Evolutionary conservation across 2,888 invertebrate species (phyloP).

Genomic region (Timema podura): DNA sequence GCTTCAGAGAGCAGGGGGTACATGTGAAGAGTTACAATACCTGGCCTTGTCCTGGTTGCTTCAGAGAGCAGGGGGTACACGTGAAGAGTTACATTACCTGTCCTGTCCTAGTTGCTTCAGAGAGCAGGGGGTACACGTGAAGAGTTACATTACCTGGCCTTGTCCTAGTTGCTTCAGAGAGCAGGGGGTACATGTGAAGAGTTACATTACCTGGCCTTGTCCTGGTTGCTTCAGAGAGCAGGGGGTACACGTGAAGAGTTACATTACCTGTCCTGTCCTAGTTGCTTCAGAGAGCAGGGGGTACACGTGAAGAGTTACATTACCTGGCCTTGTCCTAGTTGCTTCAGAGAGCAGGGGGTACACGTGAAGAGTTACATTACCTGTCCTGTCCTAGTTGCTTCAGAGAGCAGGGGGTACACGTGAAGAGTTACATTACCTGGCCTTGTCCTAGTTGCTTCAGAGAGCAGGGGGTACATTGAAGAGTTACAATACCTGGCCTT

Average conservation of each 20-base stretch:
- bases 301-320: constrained; percentile 16
- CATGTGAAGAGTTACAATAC: constrained; percentile 42
- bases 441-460: constrained; percentile 94
- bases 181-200: background rate
- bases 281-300: constrained; percentile 66
- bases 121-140: too few species aligned
- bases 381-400: constrained; percentile 93
- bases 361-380: constrained; percentile 42
- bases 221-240: constrained; percentile 75
- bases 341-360: constrained; percentile 56
- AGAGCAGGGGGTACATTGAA: background rate
- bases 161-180: constrained; percentile 85
- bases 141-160: constrained; percentile 65
- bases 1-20: constrained; percentile 56
- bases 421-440: constrained; percentile 54
- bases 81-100: constrained; percentile 49
- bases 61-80: constrained; percentile 49
- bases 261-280: constrained; percentile 80
- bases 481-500: constrained; percentile 71
- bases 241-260: background rate
- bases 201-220: constrained; percentile 76
- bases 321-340: constrained; percentile 92
- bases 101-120: constrained; percentile 94
- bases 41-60: constrained; percentile 93
- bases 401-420: constrained; percentile 43